A percentile compares a stretch with the other conserved stretches of the same genome.
phyloP scores from a whole-genome alignment of 2,888 invertebrate genomes.

The Acanthosoma haemorrhoidale region DNA sequence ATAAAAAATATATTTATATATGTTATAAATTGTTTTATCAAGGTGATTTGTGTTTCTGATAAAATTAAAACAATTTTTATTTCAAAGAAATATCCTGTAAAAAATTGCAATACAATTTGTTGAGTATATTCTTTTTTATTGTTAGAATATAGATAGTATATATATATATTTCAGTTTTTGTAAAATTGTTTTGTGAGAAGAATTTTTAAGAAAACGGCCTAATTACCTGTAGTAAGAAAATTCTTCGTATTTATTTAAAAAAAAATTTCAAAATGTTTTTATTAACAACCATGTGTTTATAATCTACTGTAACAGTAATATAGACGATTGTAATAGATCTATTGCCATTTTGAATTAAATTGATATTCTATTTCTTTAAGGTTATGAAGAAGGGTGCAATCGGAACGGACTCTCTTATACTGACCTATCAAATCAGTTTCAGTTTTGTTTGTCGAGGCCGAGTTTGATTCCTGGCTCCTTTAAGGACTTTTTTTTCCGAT shows the following conservation, averaged over 20 bases:
- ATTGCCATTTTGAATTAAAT: neutral
- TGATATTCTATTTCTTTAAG: neutral
- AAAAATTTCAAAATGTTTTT: neutral
- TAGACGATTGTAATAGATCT: neutral
- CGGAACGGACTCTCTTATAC: no score
- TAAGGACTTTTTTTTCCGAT: no score
- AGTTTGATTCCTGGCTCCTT: no score
- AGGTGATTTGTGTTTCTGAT: neutral
- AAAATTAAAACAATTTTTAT: neutral
- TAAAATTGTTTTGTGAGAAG: neutral
- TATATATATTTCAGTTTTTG: no score
- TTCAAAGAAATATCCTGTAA: no score
- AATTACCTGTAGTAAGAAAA: neutral
- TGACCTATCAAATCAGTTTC: no score
- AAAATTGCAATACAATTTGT: slow-evolving; percentile 8
- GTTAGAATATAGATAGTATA: neutral
- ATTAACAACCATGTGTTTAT: no score
- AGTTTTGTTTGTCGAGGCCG: no score
- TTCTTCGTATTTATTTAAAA: slow-evolving; percentile 10
- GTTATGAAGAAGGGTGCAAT: no score
- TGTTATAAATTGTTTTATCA: neutral
- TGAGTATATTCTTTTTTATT: neutral
- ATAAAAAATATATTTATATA: slow-evolving; percentile 10
- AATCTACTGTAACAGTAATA: no score
- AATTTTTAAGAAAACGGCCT: neutral